Evolutionary conservation across 35 echinoderm and acorn worm genomes (phyloP), one percentile per base, ranked within the genome.

Genomic region (Chiridota heheva): DNA sequence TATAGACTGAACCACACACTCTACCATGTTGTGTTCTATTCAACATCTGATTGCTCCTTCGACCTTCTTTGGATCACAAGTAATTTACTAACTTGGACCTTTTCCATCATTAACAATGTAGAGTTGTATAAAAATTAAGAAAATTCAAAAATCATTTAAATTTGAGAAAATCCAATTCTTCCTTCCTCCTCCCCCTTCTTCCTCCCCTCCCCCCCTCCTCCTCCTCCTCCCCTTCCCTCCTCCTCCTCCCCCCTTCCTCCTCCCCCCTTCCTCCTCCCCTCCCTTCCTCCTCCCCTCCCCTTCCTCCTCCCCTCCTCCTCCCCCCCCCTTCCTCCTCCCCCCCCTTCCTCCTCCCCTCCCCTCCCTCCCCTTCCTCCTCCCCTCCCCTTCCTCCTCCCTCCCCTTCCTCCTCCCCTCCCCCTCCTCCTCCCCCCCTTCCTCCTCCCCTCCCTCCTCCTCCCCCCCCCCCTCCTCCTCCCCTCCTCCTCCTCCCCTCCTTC

Each of bases 351-450:
- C 41, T 38, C 38, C 36, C 38, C 67, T 71, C 67, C 38, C 36
- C 38, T 38, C 41, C 67, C 67, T 71, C 67, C 38, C 36, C 38
- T 38, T 71, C 67, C 25, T 41, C 38, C 67, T 71, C 67, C 25
- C 36, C 38, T 25, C 41, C 67, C 25, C 36, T 35, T 25, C 41
- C 67, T 37, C 36, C 38, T 25, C 41, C 67, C 60, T 64, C 60
- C 60, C 33, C 60, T 31, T 64, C 60, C 60, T 64, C 60, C 60
- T 64, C 60, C 60, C 33, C 60, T 25, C 33, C 60, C 60, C 33
- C 60, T 64, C 33, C 60, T 64, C 33, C 60, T 64, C 33, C 60
- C 33, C 33, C 60, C 33, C 33, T 31, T 64, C n/a, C n/a, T 64
- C 60, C 33, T 64, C 60, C 33, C 33, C 60, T 64, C 33, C 60